Conservation (phyloP, 2,888 invertebrate genomes). For the Cosmopolites sordidus region DNA sequence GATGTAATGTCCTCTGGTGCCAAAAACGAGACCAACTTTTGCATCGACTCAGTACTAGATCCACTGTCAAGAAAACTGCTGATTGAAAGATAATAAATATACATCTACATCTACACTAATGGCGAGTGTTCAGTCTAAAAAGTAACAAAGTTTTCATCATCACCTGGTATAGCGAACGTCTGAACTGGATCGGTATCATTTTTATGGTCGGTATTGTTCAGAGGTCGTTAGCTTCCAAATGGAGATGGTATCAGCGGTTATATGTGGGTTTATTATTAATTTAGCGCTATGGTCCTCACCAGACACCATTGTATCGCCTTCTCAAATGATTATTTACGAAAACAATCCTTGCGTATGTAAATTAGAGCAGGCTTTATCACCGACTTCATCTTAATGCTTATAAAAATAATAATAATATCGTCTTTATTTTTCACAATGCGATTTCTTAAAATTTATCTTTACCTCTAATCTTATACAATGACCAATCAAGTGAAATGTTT, state of each 20-base stretch:
- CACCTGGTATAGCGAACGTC: too few species aligned
- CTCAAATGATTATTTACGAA: slow-evolving; percentile 20
- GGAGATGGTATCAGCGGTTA: slow-evolving; percentile 24
- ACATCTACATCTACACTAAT: too few species aligned
- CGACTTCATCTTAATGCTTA: background rate
- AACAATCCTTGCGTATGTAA: slow-evolving; percentile 15
- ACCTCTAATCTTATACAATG: too few species aligned
- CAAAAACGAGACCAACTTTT: too few species aligned
- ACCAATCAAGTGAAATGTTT: too few species aligned
- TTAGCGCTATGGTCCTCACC: slow-evolving; percentile 24
- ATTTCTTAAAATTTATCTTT: too few species aligned
- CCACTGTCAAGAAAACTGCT: too few species aligned
- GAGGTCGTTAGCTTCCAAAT: slow-evolving; percentile 22
- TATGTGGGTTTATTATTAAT: slow-evolving; percentile 28
- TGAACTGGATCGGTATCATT: slow-evolving; percentile 1
- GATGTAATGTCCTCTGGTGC: too few species aligned
- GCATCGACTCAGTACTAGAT: too few species aligned
- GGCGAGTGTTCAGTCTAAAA: too few species aligned
- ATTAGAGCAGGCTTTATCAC: slow-evolving; percentile 4
- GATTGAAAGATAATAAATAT: too few species aligned
- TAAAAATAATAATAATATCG: background rate
- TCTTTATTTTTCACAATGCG: background rate
- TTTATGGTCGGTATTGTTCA: slow-evolving; percentile 41
- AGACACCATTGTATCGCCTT: slow-evolving; percentile 26
- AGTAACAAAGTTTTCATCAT: too few species aligned